A percentile compares a stretch with the other conserved stretches of the same genome.
These are phyloP conservation scores for Ictalurus furcatus DNA, from an alignment of 2,113 vertebrate genomes.

Conservation along the genomic window DNA sequence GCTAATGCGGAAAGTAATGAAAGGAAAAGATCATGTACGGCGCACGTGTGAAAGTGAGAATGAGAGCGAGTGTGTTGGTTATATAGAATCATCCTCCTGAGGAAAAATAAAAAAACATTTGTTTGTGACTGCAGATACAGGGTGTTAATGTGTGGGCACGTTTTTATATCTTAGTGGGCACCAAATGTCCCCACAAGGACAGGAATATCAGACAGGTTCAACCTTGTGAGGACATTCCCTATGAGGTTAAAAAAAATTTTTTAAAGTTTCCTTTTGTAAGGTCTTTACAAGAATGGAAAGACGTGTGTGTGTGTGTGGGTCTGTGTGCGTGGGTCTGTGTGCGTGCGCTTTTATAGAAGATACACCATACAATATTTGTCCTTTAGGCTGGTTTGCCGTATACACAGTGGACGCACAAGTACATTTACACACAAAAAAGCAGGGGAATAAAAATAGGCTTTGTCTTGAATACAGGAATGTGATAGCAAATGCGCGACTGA, in stretches of 20 bases:
- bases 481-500: conserved; percentile 9
- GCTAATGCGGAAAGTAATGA: conserved; percentile 78
- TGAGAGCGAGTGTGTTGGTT: background rate
- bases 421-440: conserved; percentile 34
- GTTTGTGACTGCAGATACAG: conserved; percentile 16
- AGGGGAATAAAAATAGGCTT: background rate
- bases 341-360: background rate
- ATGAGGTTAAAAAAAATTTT: background rate
- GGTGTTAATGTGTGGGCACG: background rate
- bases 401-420: background rate
- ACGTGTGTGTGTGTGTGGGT: background rate
- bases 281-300: background rate
- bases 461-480: conserved; percentile 22
- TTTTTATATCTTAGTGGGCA: background rate
- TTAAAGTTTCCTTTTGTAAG: background rate
- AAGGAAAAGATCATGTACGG: conserved; percentile 67
- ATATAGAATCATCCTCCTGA: conserved; percentile 30
- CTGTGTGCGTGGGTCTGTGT: background rate
- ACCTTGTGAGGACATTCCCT: background rate
- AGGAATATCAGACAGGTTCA: background rate
- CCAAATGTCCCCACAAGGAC: background rate
- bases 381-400: conserved; percentile 23
- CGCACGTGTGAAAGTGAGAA: conserved; percentile 14
- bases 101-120: conserved; percentile 36
- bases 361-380: background rate